Conservation (phyloP, 2,797 vertebrate genomes). For the Triplophysa yarkandensis region DNA sequence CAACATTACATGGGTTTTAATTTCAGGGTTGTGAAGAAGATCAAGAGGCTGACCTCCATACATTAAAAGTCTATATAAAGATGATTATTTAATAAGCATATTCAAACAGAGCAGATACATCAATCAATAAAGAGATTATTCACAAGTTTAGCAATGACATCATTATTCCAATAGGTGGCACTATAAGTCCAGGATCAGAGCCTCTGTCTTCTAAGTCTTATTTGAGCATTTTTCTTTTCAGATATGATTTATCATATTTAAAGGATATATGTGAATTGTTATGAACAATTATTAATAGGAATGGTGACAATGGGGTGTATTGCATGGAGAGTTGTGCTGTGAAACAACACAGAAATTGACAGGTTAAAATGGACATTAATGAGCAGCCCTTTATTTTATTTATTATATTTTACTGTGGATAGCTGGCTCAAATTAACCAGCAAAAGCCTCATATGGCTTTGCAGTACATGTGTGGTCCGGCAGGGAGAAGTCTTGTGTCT, state of each 20-base stretch:
- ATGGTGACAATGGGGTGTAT: too few species aligned
- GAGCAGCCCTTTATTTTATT: too few species aligned
- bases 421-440: background rate
- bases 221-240: background rate
- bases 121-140: background rate
- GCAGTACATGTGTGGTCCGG: conserved; percentile 12
- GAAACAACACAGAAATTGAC: too few species aligned
- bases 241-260: too few species aligned
- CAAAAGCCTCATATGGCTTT: background rate
- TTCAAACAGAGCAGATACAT: background rate
- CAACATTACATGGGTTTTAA: background rate
- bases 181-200: background rate
- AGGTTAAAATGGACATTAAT: too few species aligned
- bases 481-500: conserved; percentile 36
- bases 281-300: too few species aligned
- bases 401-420: too few species aligned
- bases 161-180: conserved; percentile 33
- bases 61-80: background rate
- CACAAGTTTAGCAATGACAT: background rate
- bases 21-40: background rate
- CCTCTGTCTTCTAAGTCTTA: background rate
- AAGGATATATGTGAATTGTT: too few species aligned
- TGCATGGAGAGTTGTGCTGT: too few species aligned
- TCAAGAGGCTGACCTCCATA: background rate
- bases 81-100: background rate